Evolutionary conservation across 2,797 vertebrate species (phyloP), one percentile per base, ranked within the genome.

Genomic region (Mus caroli): DNA sequence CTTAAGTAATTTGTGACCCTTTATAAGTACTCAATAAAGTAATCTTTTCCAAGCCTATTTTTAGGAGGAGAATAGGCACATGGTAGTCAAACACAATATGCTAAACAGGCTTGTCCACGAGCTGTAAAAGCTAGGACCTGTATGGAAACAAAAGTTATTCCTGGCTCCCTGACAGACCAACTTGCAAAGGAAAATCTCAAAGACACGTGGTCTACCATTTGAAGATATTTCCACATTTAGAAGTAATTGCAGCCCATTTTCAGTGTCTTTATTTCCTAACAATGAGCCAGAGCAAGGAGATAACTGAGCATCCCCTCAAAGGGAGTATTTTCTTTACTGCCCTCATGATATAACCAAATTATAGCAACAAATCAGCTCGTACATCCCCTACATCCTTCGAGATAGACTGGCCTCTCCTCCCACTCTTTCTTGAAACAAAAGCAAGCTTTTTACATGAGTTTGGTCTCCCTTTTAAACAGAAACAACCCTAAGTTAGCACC

Each of bases 401-500:
- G 52, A 69, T 31, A 17, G 4, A 28, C 12, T 0, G 13, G 0
- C 13, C 90, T 75, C 73, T 40, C 79, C 11, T 90, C 8, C 71
- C 19, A n/a, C 19, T 69, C 88, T 93, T 92, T 94, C 93, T 96
- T 95, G 0, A 1, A 50, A 78, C 92, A 91, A 97, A 97, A 97
- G 91, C 88, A 93, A 98, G 76, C 83, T 73, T 79, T 96, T 96
- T 97, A 37, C 28, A n/a, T 60, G 8, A 62, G 80, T 19, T 83
- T 64, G 0, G 15, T 96, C 93, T 97, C 75, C 84, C 88, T 4
- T 95, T 96, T 97, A 93, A 62, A 82, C 92, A 83, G 95, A 95
- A 98, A 93, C 82, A 92, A 87, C 83, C 87, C 69, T 91, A 93
- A 95, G 54, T 91, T 96, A 94, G 94, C 80, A 84, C 22, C 60